Base-by-base conservation (phyloP, 2,797 vertebrate genomes). In the Pelobates cultripes region DNA sequence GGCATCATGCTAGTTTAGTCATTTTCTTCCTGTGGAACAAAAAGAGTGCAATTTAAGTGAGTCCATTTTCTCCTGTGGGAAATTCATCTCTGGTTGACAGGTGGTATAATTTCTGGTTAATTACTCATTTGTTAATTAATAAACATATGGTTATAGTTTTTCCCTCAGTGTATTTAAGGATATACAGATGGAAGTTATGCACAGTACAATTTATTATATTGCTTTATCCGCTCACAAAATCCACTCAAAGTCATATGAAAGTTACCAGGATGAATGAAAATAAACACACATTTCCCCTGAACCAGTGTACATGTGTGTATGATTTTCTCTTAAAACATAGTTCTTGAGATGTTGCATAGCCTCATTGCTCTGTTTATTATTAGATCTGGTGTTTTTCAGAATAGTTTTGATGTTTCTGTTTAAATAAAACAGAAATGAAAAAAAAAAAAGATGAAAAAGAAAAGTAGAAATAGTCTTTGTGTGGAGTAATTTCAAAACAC, bases 221-320 rank as follows among this genome's bases (percentile, higher is more conserved):
- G 47, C 83, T 57, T 12, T 57, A 57, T 57, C 55, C 55, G 4
- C 55, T 14, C 13, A 12, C 55, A 43, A 70, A 70, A 70, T n/a
- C 69, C 69, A 70, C 44, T 45, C 69, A 70, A 51, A 43, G 69
- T 70, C 69, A 70, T 45, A 47, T 70, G 6, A 70, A 70, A n/a
- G 69, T n/a, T 47, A 70, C 44, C 2, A 8, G 15, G 51, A 14
- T 71, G 45, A 71, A 71, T 47, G 44, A 28, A 71, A 71, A 51
- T 71, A 71, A 71, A 71, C 70, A 51, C 70, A 70, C 8, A 45
- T 3, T 17, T 71, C 28, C 70, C 51, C 44, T 17, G 9, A 71
- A 71, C n/a, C 70, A 51, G 8, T 28, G 3, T 10, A 9, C 70
- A 71, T 45, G 70, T 71, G 70, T 13, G 51, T 47, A 28, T n/a